Evolutionary conservation across 1,140 invertebrate species (phyloP).

Genomic region (Microplitis demolitor): DNA sequence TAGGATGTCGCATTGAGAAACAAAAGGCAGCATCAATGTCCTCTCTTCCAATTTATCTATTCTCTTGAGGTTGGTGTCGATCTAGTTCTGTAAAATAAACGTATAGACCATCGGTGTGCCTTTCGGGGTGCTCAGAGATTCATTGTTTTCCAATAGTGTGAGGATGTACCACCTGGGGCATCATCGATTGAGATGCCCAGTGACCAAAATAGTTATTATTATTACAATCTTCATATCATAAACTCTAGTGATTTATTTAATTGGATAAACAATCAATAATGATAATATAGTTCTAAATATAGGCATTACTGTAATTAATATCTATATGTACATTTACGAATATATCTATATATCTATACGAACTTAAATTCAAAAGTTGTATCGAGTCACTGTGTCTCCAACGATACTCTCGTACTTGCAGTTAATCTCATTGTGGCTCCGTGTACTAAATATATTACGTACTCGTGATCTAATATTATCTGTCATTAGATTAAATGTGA

Average conservation of each 20-base stretch:
- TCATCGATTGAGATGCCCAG: constrained; percentile 30
- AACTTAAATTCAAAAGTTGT: neutral
- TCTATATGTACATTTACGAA: neutral
- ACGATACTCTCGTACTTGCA: neutral
- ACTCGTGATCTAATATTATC: constrained; percentile 3
- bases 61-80: constrained; percentile 5
- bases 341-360: too few relatives aligned
- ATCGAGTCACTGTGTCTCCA: neutral
- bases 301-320: neutral
- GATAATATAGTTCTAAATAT: neutral
- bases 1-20: neutral
- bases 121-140: constrained; percentile 27
- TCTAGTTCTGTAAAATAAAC: constrained; percentile 1
- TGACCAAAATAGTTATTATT: constrained; percentile 1
- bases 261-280: neutral
- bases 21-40: constrained; percentile 1
- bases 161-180: constrained; percentile 35
- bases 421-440: constrained; percentile 2
- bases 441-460: neutral
- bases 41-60: neutral
- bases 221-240: neutral
- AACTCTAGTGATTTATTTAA: neutral
- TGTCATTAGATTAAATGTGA: constrained; percentile 2
- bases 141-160: constrained; percentile 45
- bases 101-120: constrained; percentile 7